phyloP scores from a whole-genome alignment of 1,140 invertebrate species.

The Conus ventricosus region DNA sequence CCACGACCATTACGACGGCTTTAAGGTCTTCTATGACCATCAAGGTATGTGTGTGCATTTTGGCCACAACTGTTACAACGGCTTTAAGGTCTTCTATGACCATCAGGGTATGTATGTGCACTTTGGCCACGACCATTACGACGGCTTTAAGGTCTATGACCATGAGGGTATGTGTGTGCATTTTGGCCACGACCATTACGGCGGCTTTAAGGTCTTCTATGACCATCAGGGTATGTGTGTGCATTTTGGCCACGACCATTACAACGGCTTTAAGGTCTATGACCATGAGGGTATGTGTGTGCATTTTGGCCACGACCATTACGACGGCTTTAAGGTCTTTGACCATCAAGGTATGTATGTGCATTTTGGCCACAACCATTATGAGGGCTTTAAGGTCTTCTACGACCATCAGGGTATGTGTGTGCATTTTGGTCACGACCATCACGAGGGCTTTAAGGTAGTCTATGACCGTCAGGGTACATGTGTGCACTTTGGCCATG shows the following conservation, averaged over 20 bases:
- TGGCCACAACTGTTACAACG: slow-evolving; percentile 51
- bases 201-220: slow-evolving; percentile 62
- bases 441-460: slow-evolving; percentile 60
- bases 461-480: background rate
- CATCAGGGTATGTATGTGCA: slow-evolving; percentile 37
- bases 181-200: slow-evolving; percentile 68
- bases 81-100: slow-evolving; percentile 50
- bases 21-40: slow-evolving; percentile 56
- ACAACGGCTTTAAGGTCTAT: slow-evolving; percentile 60
- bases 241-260: slow-evolving; percentile 29
- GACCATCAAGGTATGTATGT: slow-evolving; percentile 28
- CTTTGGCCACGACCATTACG: slow-evolving; percentile 68
- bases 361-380: slow-evolving; percentile 68
- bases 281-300: slow-evolving; percentile 4
- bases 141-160: slow-evolving; percentile 52
- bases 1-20: slow-evolving; percentile 67
- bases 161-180: slow-evolving; percentile 37
- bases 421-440: slow-evolving; percentile 26
- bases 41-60: background rate
- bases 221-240: slow-evolving; percentile 22
- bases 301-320: slow-evolving; percentile 68
- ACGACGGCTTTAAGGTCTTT: slow-evolving; percentile 53
- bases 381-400: slow-evolving; percentile 65
- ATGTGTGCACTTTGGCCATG: slow-evolving; percentile 63
- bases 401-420: slow-evolving; percentile 26